Evolutionary conservation across 2,888 invertebrate genomes (phyloP).

Genomic region (Geotrupes spiniger): DNA sequence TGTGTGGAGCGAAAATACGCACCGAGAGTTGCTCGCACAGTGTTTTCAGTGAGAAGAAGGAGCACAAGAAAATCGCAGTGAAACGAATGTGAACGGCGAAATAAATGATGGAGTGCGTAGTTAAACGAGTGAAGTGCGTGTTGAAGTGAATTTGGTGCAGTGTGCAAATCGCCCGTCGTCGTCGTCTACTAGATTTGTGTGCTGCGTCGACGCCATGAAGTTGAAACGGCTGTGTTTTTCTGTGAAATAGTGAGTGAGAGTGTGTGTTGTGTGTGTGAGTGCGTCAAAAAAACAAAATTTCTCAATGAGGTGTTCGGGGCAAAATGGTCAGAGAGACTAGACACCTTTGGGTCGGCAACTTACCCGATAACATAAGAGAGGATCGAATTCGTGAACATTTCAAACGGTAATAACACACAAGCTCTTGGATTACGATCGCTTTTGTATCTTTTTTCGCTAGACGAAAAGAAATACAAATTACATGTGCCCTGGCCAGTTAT

Average conservation of each 20-base stretch:
- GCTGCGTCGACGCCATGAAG: slow-evolving; percentile 34
- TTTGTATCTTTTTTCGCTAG: slow-evolving; percentile 11
- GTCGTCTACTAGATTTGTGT: slow-evolving; percentile 12
- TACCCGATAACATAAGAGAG: slow-evolving; percentile 98
- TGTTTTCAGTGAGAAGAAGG: slow-evolving; percentile 33
- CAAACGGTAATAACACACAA: slow-evolving; percentile 93
- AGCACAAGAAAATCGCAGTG: slow-evolving; percentile 2
- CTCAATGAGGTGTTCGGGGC: slow-evolving; percentile 90
- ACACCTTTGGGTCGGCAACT: slow-evolving; percentile 99
- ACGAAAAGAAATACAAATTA: too few species aligned
- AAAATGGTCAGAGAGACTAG: slow-evolving; percentile 99
- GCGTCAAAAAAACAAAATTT: slow-evolving; percentile 63
- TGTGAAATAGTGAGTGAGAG: slow-evolving; percentile 45
- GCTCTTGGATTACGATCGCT: slow-evolving; percentile 16
- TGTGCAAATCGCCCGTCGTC: slow-evolving; percentile 19
- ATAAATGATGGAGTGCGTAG: slow-evolving; percentile 24
- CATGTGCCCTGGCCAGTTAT: slow-evolving; percentile 2
- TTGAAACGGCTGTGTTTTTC: slow-evolving; percentile 44
- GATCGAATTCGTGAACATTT: slow-evolving; percentile 96
- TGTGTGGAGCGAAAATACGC: slow-evolving; percentile 46
- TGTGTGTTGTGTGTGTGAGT: slow-evolving; percentile 38
- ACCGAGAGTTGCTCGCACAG: slow-evolving; percentile 42
- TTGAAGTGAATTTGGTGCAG: slow-evolving; percentile 24
- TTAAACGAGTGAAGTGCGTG: slow-evolving; percentile 29
- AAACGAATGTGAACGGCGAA: slow-evolving; percentile 18